A percentile compares a stretch with the other conserved stretches of the same genome.
phyloP scores from a whole-genome alignment of 2,888 invertebrate genomes.

The Marasmarcha lunaedactyla region DNA sequence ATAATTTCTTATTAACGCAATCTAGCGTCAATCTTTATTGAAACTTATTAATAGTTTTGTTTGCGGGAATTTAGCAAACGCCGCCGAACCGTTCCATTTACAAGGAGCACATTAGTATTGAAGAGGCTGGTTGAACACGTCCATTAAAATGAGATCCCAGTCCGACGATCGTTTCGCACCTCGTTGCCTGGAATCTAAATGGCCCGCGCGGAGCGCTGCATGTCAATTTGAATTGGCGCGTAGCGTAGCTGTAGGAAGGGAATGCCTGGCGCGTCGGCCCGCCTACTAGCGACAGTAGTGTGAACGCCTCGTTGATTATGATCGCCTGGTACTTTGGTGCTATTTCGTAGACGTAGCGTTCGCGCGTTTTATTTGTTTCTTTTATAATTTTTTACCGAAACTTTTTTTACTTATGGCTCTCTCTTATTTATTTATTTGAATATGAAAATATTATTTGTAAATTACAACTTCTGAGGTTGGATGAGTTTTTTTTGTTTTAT shows the following conservation, averaged over 20 bases:
- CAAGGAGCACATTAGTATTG: slow-evolving; percentile 40
- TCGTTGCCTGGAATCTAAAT: slow-evolving; percentile 14
- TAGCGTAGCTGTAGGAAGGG: slow-evolving; percentile 36
- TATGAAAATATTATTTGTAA: too few relatives aligned
- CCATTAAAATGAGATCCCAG: slow-evolving; percentile 34
- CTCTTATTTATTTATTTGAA: too few relatives aligned
- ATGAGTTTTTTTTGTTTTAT: too few relatives aligned
- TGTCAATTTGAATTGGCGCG: slow-evolving; percentile 52
- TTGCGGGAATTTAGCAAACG: slow-evolving; percentile 1
- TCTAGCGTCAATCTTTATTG: neutral
- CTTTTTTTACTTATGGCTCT: too few relatives aligned
- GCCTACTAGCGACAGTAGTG: slow-evolving; percentile 44
- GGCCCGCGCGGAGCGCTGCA: slow-evolving; percentile 34
- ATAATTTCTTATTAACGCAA: too few relatives aligned
- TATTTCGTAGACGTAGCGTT: slow-evolving; percentile 19
- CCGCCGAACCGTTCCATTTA: slow-evolving; percentile 33
- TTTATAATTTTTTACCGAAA: too few relatives aligned
- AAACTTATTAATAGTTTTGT: neutral
- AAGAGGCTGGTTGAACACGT: slow-evolving; percentile 28
- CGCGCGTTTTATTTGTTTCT: slow-evolving; percentile 56
- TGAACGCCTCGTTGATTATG: slow-evolving; percentile 56
- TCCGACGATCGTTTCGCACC: slow-evolving; percentile 25
- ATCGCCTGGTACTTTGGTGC: slow-evolving; percentile 29
- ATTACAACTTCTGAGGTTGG: too few relatives aligned
- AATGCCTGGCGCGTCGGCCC: slow-evolving; percentile 56